Base-by-base conservation (phyloP, 2,797 vertebrate species). In the Tiaroga cobitis region DNA sequence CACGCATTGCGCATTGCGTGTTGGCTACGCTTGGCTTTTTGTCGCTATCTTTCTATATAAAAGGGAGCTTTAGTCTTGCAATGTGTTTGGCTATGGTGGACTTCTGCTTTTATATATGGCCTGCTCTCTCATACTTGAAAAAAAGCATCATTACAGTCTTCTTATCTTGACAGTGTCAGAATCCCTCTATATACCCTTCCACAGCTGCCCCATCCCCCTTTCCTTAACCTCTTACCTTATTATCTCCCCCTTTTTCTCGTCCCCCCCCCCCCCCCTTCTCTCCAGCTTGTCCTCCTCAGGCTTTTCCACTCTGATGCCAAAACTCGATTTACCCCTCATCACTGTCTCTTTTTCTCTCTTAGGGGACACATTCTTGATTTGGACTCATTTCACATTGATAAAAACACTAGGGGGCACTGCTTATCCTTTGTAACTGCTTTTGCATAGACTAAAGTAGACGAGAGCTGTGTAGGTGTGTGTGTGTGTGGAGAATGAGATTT, bases 341-440 rank as follows among this genome's bases (percentile, higher is more conserved):
- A 69, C 54, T 82, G 68, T 83, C 65, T 59, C 79, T 78, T 90
- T 88, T 84, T 87, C 29, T 70, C 37, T 79, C 51, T 83, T 77
- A 85, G 89, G 89, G 91, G 85, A 89, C 91, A 92, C 89, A 90
- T 91, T 90, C 92, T 94, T 94, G 91, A 93, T 93, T 93, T 94
- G 90, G 89, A 93, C 90, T 90, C 89, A 94, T 94, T 93, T 94
- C 93, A 91, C 91, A 93, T 94, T 94, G 92, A 93, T 94, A 90
- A 91, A 95, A 96, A 97, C 98, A 97, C 97, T 98, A 99, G 98
- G 96, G 98, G 98, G 97, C 98, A 97, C 96, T 99, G 97, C 97
- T 95, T 96, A 95, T 97, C 97, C 96, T 99, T 95, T 91, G 91
- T 97, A 97, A 92, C 90, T 77, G 94, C 93, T 93, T 92, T 91